Base-by-base conservation (phyloP, 2,113 vertebrate species). In the Phyllostomus hastatus region DNA sequence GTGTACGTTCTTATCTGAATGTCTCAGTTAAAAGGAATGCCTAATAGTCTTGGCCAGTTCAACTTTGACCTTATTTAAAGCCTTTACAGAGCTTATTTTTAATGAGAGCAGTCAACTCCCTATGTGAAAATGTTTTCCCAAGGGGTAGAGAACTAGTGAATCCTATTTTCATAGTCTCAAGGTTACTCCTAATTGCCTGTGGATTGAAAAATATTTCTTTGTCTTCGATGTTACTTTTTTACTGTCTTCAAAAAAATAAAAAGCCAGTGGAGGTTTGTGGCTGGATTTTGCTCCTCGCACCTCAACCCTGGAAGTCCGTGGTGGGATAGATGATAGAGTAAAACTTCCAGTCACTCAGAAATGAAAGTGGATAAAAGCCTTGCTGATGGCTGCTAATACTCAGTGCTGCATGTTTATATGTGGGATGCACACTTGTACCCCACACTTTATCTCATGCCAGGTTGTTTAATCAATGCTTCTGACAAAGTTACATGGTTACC, bases 401-500 rank as follows among this genome's bases (percentile, higher is more conserved):
- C 59, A 12, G 66, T 0, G 0, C 28, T 0, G 80, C 4, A 1
- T 38, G 88, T 31, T 69, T 9, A 8, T 31, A 46, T 31, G n/a
- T 14, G 88, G 67, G 52, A 33, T 28, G 41, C 46, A 24, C 67
- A 66, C 10, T 31, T 69, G 33, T 87, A 43, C 24, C 54, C 33
- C 70, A 31, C 15, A 14, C 88, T 91, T 78, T 33, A 57, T 90
- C 82, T 50, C 95, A 87, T n/a, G 79, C 94, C 75, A 91, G 83
- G 73, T 38, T 87, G 66, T 93, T 96, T 92, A 96, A 96, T 97
- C 94, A 95, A 20, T 10, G 46, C 38, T 70, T 91, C 66, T 93
- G 89, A 96, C 88, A 81, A 43, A 95, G 93, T 91, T 43, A 89
- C 75, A 81, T 1, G 80, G 83, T 90, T 90, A 95, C 94, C 97